Evolutionary conservation across 2,797 vertebrate genomes (phyloP).

Genomic region (Cheirogaleus major): DNA sequence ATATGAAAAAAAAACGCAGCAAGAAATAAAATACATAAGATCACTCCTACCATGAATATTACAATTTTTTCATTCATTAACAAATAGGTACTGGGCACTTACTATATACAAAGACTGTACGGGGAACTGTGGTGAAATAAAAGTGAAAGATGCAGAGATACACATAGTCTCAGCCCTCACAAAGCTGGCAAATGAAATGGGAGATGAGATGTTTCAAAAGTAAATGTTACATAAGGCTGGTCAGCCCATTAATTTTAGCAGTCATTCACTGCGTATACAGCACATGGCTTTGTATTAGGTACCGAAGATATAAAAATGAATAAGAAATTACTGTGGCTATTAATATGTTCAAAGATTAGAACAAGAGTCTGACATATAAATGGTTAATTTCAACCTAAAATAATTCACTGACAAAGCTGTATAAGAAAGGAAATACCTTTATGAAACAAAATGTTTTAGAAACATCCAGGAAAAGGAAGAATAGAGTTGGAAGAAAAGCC

Average conservation of each 20-base stretch:
- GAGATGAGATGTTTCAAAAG: not conserved
- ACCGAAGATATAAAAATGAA: not conserved
- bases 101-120: not conserved
- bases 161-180: not conserved
- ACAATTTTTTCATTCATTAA: not conserved
- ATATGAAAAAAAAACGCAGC: not conserved
- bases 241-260: not conserved
- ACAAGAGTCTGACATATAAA: not conserved
- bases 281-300: not conserved
- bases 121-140: not conserved
- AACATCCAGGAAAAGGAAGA: not conserved
- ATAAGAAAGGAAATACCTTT: not conserved
- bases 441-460: conserved; percentile 13
- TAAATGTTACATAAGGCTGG: not conserved
- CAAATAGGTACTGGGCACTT: not conserved
- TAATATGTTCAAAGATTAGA: not conserved
- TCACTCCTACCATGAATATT: not conserved
- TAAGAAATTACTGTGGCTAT: not conserved
- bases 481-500: not conserved
- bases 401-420: not conserved
- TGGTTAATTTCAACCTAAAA: not conserved
- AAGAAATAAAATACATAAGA: not conserved
- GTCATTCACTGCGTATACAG: not conserved
- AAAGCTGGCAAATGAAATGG: not conserved
- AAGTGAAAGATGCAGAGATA: not conserved